Conservation (phyloP, 1,140 invertebrate genomes). For the Drosophila serrata region DNA sequence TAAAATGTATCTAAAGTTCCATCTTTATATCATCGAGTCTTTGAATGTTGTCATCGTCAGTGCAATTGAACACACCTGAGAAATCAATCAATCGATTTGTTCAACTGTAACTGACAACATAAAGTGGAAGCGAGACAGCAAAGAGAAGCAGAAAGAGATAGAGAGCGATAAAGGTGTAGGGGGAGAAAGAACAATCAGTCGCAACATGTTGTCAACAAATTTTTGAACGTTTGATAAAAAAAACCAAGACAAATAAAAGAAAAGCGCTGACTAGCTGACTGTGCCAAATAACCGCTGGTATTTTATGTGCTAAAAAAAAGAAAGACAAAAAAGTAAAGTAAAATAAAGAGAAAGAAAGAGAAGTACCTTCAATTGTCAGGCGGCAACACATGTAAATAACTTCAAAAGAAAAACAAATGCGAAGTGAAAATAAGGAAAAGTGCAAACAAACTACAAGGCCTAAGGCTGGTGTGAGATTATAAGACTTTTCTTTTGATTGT, state of each 20-base stretch:
- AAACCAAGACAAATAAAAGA: slow-evolving; percentile 19
- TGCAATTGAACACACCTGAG: slow-evolving; percentile 78
- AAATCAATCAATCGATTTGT: slow-evolving; percentile 83
- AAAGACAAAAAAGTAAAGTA: not conserved
- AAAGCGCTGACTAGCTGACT: slow-evolving; percentile 59
- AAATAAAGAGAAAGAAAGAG: not conserved
- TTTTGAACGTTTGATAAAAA: slow-evolving; percentile 66
- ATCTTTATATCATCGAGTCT: slow-evolving; percentile 14
- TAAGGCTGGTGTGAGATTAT: slow-evolving; percentile 7
- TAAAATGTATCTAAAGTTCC: not conserved
- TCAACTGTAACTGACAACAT: slow-evolving; percentile 67
- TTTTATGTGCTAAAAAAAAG: slow-evolving; percentile 15
- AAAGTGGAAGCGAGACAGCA: slow-evolving; percentile 18
- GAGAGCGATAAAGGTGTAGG: not conserved
- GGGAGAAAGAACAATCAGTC: slow-evolving; percentile 59
- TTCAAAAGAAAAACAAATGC: slow-evolving; percentile 56
- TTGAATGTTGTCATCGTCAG: slow-evolving; percentile 35
- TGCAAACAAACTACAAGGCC: slow-evolving; percentile 37
- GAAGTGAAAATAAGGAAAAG: slow-evolving; percentile 46
- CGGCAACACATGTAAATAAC: slow-evolving; percentile 73
- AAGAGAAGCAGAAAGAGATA: not conserved
- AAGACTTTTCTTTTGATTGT: not conserved
- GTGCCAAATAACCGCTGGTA: slow-evolving; percentile 59
- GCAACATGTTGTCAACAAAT: slow-evolving; percentile 82
- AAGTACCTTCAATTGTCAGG: slow-evolving; percentile 51